These are phyloP conservation scores for Apis laboriosa DNA, from an alignment of 1,140 invertebrate genomes.

Conservation along the genomic window DNA sequence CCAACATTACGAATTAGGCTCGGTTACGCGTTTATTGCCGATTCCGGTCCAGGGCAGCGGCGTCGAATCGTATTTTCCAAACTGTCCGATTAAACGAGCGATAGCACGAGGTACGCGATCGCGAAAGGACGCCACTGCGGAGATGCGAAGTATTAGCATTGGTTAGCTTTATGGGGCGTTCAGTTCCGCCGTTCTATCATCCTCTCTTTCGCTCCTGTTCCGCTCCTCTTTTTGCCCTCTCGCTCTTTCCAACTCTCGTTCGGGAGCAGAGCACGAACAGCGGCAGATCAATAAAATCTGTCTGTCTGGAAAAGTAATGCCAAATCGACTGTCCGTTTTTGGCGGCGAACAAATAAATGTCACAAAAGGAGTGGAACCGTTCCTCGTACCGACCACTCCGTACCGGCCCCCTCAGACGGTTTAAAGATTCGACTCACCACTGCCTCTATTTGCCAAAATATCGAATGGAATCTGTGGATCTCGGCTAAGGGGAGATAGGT, in stretches of 20 bases:
- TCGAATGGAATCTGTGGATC: too few relatives aligned
- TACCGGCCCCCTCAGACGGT: slow-evolving; percentile 26
- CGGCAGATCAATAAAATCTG: slow-evolving; percentile 79
- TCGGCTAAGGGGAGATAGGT: too few relatives aligned
- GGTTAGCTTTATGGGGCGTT: slow-evolving; percentile 82
- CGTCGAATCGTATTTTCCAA: slow-evolving; percentile 56
- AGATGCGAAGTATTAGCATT: slow-evolving; percentile 81
- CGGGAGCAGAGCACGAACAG: slow-evolving; percentile 22
- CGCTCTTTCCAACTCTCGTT: not conserved
- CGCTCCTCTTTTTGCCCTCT: slow-evolving; percentile 23
- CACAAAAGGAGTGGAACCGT: slow-evolving; percentile 49
- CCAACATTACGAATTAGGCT: slow-evolving; percentile 80
- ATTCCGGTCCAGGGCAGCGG: slow-evolving; percentile 74
- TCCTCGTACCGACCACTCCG: not conserved
- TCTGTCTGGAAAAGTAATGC: slow-evolving; percentile 76
- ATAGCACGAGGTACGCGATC: slow-evolving; percentile 18
- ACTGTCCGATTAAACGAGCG: slow-evolving; percentile 5
- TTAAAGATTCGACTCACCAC: slow-evolving; percentile 26
- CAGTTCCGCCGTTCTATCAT: slow-evolving; percentile 77
- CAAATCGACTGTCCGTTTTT: slow-evolving; percentile 73
- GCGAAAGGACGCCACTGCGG: slow-evolving; percentile 73
- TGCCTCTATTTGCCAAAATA: not conserved
- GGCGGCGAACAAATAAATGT: slow-evolving; percentile 50
- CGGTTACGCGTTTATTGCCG: slow-evolving; percentile 80
- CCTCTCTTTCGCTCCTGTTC: slow-evolving; percentile 40